These are phyloP conservation scores for Cercopithecus neglectus DNA, from an alignment of 2,797 vertebrate genomes.

Conservation along the genomic window DNA sequence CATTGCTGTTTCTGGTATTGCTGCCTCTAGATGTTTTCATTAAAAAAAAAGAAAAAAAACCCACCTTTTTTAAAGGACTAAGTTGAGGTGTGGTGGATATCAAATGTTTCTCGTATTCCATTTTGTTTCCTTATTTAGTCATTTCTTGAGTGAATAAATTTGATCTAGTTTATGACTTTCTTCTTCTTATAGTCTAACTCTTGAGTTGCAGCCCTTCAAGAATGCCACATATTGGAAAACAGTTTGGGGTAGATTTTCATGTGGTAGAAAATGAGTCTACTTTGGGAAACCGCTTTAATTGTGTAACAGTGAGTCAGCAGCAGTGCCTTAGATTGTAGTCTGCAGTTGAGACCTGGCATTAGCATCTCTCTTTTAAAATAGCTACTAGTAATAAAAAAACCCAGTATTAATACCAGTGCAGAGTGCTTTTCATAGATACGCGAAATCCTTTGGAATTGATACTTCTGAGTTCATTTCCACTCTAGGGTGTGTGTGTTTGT, in stretches of 20 bases:
- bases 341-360: not conserved
- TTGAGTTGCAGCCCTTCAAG: not conserved
- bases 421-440: not conserved
- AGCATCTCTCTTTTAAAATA: not conserved
- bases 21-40: constrained; percentile 12
- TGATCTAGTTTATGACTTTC: constrained; percentile 11
- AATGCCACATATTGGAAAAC: constrained; percentile 15
- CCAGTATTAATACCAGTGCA: not conserved
- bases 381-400: not conserved
- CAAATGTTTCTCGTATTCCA: not conserved
- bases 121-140: constrained; percentile 38
- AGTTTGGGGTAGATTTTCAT: constrained; percentile 29
- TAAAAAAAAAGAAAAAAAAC: not conserved
- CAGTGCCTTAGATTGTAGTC: not conserved
- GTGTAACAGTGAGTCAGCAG: constrained; percentile 28
- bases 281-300: not conserved
- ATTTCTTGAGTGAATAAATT: not conserved
- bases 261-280: not conserved
- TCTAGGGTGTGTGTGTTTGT: not conserved
- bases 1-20: not conserved
- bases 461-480: not conserved
- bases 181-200: not conserved
- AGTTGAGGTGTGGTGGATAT: not conserved
- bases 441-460: not conserved
- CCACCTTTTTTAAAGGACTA: not conserved